Base-by-base conservation (phyloP, 2,888 invertebrate species). In the Ferrisia virgata region DNA sequence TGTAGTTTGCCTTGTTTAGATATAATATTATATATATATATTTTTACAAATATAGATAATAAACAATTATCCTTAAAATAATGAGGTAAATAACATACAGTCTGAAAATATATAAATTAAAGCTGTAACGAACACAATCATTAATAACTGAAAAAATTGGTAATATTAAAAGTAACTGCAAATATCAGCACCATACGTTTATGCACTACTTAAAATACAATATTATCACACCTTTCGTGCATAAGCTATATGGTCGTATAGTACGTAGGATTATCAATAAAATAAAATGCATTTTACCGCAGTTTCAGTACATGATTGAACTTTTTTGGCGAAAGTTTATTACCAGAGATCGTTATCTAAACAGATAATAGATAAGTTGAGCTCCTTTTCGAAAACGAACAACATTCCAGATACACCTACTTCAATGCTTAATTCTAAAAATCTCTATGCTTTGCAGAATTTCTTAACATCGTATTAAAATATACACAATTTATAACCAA, bases 41-140 rank as follows among this genome's bases (percentile, higher is more conserved):
- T 18, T 11, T 22, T 28, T 43, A 43, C 28, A 36, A 31, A 72
- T 39, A 36, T 18, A 80, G n/a, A 80, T 25, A 47, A 43, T 43
- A 43, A 79, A 79, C 81, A 58, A 53, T 40, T 64, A 58, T 36
- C 15, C 40, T 69, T 69, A 82, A 58, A 69, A 64, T 64, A 36
- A 82, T 82, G 64, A 82, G 69, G 82, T 82, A 82, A 39, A 39
- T 69, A 69, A 82, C 31, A 31, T 64, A 36, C 33, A 31, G 43
- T 43, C 33, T 79, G 28, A 47, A 81, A 53, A 58, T 28, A 82
- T n/a, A 76, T 76, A 64, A 64, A 84, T 84, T 84, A 84, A 84
- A 84, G 84, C 84, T 78, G 78, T 58, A 79, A 84, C 84, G 84
- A 84, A 84, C 84, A 84, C 84, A 84, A 53, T 83, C 33, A 76